Evolutionary conservation across 2,888 invertebrate genomes (phyloP).

Genomic region (Clanis bilineata): DNA sequence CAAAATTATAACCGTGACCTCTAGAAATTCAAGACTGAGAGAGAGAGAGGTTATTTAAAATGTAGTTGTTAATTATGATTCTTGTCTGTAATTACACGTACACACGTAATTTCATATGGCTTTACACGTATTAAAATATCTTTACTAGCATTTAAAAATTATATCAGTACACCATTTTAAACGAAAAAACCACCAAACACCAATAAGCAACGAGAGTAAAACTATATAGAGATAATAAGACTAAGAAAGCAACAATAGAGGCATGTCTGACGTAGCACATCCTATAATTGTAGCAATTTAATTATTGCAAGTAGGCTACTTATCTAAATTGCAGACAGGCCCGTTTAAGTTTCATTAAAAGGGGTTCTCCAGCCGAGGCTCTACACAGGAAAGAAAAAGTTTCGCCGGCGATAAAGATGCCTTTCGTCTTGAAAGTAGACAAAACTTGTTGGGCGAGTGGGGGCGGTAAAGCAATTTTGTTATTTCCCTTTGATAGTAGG

Average conservation of each 20-base stretch:
- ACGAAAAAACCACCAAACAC: not conserved
- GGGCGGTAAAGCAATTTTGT: constrained; percentile 62
- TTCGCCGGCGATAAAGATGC: constrained; percentile 71
- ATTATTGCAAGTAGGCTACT: constrained; percentile 58
- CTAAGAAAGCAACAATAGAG: not conserved
- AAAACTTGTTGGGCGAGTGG: constrained; percentile 55
- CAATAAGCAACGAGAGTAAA: no score
- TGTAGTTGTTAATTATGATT: not conserved
- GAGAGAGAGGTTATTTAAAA: not conserved
- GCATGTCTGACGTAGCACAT: constrained; percentile 21
- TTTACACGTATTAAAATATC: not conserved
- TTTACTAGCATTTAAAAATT: no score
- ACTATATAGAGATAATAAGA: no score
- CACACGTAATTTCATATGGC: not conserved
- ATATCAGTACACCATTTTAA: no score
- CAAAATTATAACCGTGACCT: no score
- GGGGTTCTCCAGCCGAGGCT: constrained; percentile 51
- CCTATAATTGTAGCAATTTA: constrained; percentile 40
- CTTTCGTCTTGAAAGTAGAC: constrained; percentile 63
- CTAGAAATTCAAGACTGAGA: not conserved
- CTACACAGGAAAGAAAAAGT: constrained; percentile 68
- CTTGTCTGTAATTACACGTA: not conserved
- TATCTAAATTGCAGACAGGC: constrained; percentile 67
- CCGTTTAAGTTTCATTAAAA: constrained; percentile 73
- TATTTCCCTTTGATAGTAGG: constrained; percentile 57